phyloP scores from a whole-genome alignment of 2,113 vertebrate species.

The Megaceryle maxima region DNA sequence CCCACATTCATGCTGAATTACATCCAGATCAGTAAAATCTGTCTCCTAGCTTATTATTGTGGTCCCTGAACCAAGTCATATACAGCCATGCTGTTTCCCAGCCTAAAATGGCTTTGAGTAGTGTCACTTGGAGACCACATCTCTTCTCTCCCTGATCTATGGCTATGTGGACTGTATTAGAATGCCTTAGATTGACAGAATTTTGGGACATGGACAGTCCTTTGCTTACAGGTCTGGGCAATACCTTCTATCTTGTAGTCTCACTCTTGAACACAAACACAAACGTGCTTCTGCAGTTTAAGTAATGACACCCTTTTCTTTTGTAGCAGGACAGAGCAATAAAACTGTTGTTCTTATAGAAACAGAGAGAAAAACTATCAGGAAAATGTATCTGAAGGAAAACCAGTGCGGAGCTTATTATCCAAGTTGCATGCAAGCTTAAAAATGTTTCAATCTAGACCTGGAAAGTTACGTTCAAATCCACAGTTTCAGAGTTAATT shows the following conservation, averaged over 20 bases:
- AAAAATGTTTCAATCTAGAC: not conserved
- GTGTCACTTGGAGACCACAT: not conserved
- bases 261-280: not conserved
- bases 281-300: not conserved
- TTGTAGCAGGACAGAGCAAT: not conserved
- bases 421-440: not conserved
- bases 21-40: conserved; percentile 9
- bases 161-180: rapidly evolving
- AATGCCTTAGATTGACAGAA: not conserved
- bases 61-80: not conserved
- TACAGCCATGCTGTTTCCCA: not conserved
- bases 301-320: not conserved
- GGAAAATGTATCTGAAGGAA: not conserved
- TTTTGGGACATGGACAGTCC: not conserved
- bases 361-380: not conserved
- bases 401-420: not conserved
- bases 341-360: not conserved
- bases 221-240: not conserved
- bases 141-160: not conserved
- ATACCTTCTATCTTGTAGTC: not conserved
- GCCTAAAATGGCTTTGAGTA: not conserved
- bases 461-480: conserved; percentile 11
- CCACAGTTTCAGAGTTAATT: not conserved
- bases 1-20: not conserved
- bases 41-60: not conserved